Evolutionary conservation across 2,888 invertebrate species (phyloP), one percentile per base, ranked within the genome.

Genomic region (Cantharis flavilabris): DNA sequence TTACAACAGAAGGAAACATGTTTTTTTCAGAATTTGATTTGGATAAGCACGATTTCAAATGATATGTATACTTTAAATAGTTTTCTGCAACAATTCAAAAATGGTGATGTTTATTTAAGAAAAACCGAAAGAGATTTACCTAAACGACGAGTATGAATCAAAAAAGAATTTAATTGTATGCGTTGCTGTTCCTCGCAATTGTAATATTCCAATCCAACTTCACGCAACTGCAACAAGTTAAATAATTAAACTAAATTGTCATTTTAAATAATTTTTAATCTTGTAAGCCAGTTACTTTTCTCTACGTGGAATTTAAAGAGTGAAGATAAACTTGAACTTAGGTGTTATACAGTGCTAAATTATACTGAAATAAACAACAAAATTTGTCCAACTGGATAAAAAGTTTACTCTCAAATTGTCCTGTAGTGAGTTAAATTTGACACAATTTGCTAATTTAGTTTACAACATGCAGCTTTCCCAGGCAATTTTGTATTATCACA

Each of bases 181-280:
- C 63, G 62, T 16, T 64, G 62, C n/a, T 64, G 70, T 20, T 79
- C 65, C 9, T 90, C 90, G 84, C 94, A 95, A 85, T 92, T 93
- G 84, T 92, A 91, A 86, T 95, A 95, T 82, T 94, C 93, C 85
- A 94, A 89, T 20, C 92, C 93, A 26, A 94, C 89, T 89, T 95
- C 94, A 81, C 92, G 91, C 69, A 96, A 85, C 95, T 95, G 86
- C 76, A 89, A 89, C 63, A 71, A 69, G 16, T 63, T 69, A 65
- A 16, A 73, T 70, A 71, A 62, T 23, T 18, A 23, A 23, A 23
- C 18, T n/a, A 11, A 33, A 71, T 65, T n/a, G n/a, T n/a, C n/a
- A 49, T 49, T 49, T n/a, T 49, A 33, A 33, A n/a, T n/a, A n/a
- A 49, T n/a, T 49, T 5, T 49, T 49, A 49, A 2, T n/a, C 49